phyloP scores from a whole-genome alignment of 2,888 invertebrate genomes.

The Pyrrhosoma nymphula region DNA sequence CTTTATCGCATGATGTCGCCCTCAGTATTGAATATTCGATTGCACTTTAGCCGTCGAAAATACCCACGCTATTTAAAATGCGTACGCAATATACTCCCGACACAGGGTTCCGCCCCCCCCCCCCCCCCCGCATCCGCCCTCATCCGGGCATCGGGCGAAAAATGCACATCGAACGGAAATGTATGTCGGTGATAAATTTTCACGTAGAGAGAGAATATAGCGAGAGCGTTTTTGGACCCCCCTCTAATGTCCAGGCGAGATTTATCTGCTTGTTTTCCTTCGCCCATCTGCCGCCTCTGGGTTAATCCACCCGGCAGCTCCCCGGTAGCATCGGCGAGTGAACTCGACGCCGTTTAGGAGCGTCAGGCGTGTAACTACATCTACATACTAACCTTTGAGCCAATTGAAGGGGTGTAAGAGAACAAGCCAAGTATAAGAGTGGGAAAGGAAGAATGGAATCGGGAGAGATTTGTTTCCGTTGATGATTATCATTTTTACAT shows the following conservation, averaged over 20 bases:
- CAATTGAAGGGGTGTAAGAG: no score
- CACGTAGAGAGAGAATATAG: neutral
- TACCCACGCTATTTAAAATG: neutral
- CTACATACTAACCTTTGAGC: no score
- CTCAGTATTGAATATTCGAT: no score
- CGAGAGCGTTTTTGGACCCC: neutral
- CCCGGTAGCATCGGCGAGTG: neutral
- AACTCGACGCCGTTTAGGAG: neutral
- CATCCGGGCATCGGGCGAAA: neutral
- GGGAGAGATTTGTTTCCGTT: no score
- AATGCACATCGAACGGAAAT: neutral
- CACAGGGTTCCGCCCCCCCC: no score
- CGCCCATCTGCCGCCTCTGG: constrained; percentile 10
- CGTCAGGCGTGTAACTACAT: no score
- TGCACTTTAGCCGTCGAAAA: no score
- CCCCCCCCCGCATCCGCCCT: neutral
- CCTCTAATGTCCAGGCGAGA: neutral
- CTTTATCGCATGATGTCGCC: no score
- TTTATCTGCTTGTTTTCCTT: constrained; percentile 26
- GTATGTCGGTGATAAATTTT: neutral
- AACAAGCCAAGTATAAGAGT: no score
- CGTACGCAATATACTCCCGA: neutral
- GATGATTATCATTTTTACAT: no score
- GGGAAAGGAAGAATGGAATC: no score
- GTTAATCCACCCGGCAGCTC: neutral